Evolutionary conservation across 2,888 invertebrate genomes (phyloP), one percentile per base, ranked within the genome.

Genomic region (Nymphalis c-album): DNA sequence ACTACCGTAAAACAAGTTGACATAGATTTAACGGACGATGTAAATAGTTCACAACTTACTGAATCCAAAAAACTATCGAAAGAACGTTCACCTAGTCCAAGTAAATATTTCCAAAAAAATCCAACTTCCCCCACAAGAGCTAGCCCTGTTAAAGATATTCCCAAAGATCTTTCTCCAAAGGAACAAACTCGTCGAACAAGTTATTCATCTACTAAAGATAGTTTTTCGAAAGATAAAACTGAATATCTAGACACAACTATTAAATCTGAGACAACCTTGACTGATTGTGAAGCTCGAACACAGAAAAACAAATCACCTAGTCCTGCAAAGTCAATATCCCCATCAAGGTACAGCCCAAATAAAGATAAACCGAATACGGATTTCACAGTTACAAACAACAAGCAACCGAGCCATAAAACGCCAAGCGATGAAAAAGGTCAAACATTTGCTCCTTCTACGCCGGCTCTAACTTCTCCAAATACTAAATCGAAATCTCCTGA

Each of bases 321-420:
- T 53, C 72, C 75, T 51, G 71, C 74, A n/a, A 79, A 76, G 58
- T 73, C 72, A 59, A 73, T 76, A 13, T 81, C 80, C 0, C 78
- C 84, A 0, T 64, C 66, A 46, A 80, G 75, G 64, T 83, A 76
- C 60, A 73, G 26, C 47, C 63, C 58, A 18, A 18, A 31, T 31
- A 67, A 64, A 59, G 57, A 60, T 31, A 60, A 26, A 46, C 18
- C 20, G 17, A 17, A 22, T 46, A 17, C 59, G 6, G 46, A 22
- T 20, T 1, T n/a, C 8, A 16, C 7, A 10, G 17, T 40, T 13
- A 2, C 40, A 1, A 13, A 40, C 13, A 13, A 40, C 13, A 40
- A 40, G 4, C 40, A 40, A 40, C 4, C 40, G 3, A 31, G 2
- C 31, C 26, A 31, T 31, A 7, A n/a, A 17, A 55, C 31, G 8